Base-by-base conservation (phyloP, 2,797 vertebrate species). In the Hippopotamyrus pictus region DNA sequence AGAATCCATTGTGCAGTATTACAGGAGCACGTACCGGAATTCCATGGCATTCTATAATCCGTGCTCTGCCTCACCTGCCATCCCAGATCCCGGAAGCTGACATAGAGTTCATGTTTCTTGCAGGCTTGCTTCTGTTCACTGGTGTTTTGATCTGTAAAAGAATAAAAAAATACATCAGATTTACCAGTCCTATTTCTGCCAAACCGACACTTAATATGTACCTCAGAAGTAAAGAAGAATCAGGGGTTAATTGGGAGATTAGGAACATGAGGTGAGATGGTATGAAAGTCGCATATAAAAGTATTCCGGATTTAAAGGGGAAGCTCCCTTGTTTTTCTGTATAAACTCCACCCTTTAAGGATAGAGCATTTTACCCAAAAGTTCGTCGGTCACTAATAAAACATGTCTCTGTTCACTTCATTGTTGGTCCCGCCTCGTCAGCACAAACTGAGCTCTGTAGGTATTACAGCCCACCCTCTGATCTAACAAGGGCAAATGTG, bases 51-150 rank as follows among this genome's bases (percentile, higher is more conserved):
- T 48, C 37, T 46, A 14, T 48, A 22, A 83, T 83, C 76, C 2
- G 7, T 46, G 41, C 5, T 83, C 41, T n/a, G 8, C 22, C 93
- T 92, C 96, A 99, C 98, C 98, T 99, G 98, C 99, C 99, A 99
- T 89, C 99, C 98, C 88, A 99, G 94, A 92, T 99, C 99, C 84
- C 99, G 96, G 92, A 99, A 99, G 91, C 99, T 99, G 93, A 99
- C 99, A 0, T 99, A 99, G 41, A 99, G 98, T 93, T 99, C 99
- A 1, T 99, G 99, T 92, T 99, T 99, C 95, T 98, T 99, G 92
- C 99, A 99, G 87, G 99, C 98, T 94, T 99, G 98, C 90, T 99
- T 99, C 95, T 99, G 98, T 92, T 99, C 98, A 1, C 98, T 99
- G 83, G 97, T 97, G 93, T 98, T 99, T 92, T 97, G 97, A 95